These are phyloP conservation scores for Lasiurus borealis DNA, from an alignment of 2,113 vertebrate genomes.

Conservation along the genomic window DNA sequence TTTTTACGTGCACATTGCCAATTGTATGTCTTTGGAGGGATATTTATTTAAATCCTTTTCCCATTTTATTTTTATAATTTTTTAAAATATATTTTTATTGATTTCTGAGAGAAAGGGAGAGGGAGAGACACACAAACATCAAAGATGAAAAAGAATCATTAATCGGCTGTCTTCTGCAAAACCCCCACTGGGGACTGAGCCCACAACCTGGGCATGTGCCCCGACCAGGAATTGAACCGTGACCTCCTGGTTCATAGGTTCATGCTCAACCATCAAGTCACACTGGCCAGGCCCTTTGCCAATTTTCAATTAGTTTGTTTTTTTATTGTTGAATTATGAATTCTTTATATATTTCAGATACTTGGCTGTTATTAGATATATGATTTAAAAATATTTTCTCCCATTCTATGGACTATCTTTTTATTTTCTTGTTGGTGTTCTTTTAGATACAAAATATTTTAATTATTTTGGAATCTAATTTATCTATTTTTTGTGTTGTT, in stretches of 20 bases:
- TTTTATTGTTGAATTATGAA: slow-evolving; percentile 27
- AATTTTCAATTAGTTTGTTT: background rate
- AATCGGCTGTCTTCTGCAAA: too few species aligned
- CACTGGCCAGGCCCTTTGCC: background rate
- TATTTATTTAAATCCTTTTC: background rate
- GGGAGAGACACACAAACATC: too few species aligned
- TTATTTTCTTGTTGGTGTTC: background rate
- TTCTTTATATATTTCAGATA: slow-evolving; percentile 29
- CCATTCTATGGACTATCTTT: background rate
- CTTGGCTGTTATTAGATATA: background rate
- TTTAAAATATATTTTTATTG: too few species aligned
- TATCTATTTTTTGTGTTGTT: slow-evolving; percentile 11
- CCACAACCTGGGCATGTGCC: too few species aligned
- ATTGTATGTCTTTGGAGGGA: background rate
- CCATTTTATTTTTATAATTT: background rate
- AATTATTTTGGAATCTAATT: background rate
- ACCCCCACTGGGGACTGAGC: too few species aligned
- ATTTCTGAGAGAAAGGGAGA: too few species aligned
- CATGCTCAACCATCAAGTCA: too few species aligned
- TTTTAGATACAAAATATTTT: slow-evolving; percentile 6
- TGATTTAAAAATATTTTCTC: slow-evolving; percentile 8
- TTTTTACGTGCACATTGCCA: background rate
- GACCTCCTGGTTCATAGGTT: too few species aligned
- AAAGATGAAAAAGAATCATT: too few species aligned
- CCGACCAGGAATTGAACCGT: too few species aligned